Base-by-base conservation (phyloP, 2,888 invertebrate species). In the Gastrophysa polygoni region DNA sequence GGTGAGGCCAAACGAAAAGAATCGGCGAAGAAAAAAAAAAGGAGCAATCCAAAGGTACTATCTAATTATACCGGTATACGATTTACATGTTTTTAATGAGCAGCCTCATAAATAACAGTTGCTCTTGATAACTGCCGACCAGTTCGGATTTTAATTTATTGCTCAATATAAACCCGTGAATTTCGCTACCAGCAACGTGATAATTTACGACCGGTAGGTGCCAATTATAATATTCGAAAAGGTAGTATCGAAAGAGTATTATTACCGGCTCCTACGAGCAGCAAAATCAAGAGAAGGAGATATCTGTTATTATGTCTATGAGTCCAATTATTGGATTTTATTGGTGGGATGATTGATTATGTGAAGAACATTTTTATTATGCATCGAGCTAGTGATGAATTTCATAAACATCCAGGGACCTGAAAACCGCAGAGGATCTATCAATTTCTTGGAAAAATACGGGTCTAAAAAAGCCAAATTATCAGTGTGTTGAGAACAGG, bases 91-190 rank as follows among this genome's bases (percentile, higher is more conserved):
- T 43, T 52, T 44, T 54, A 54, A 54, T 54, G 11, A 54, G 20
- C 52, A 5, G 44, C 14, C 54, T 38, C 52, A 51, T 54, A 54
- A 54, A 54, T 54, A 43, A 54, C 54, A 54, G 43, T 54, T 54
- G 54, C 43, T 54, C 24, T 8, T 20, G 20, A 24, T 44, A 54
- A 54, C 16, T 54, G 43, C 43, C 54, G 24, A 43, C 43, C 54
- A 38, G 21, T 24, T 38, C 38, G 38, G 10, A 43, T 17, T 43
- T 28, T 54, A 54, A 54, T 54, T 54, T 54, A 54, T 54, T 10
- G 54, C 54, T 54, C 24, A 54, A 54, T 54, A 28, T 54, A 38
- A 38, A 54, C 54, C 54, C 14, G 52, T 52, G 54, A 54, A 54
- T 54, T 54, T 54, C 43, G 43, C 14, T 4, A 38, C 38, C 38